phyloP scores from a whole-genome alignment of 1,140 invertebrate species.

The Macrobrachium nipponense region DNA sequence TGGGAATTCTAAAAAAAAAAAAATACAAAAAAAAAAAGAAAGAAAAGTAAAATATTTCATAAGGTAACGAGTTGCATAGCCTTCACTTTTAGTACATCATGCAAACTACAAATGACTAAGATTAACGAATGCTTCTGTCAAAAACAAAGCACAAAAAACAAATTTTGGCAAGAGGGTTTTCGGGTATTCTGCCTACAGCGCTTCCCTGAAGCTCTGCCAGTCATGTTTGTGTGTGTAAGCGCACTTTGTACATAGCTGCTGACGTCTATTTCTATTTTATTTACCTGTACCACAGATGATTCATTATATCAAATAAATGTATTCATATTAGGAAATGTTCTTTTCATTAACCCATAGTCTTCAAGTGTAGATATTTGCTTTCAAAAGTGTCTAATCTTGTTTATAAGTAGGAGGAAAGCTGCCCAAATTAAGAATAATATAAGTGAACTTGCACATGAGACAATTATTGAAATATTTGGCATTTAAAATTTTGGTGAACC shows the following conservation, averaged over 20 bases:
- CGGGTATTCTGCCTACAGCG: neutral
- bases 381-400: neutral
- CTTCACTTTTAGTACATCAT: too few relatives aligned
- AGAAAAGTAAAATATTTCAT: too few relatives aligned
- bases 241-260: conserved; percentile 56
- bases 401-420: too few relatives aligned
- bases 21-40: too few relatives aligned
- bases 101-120: too few relatives aligned
- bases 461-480: too few relatives aligned
- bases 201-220: conserved; percentile 21
- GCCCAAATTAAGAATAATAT: too few relatives aligned
- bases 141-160: neutral
- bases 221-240: conserved; percentile 38
- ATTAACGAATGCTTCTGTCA: too few relatives aligned
- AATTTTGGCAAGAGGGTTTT: neutral
- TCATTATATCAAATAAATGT: conserved; percentile 61
- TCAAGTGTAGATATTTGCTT: neutral
- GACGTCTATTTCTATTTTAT: conserved; percentile 59
- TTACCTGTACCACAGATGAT: conserved; percentile 59
- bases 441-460: too few relatives aligned
- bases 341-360: neutral
- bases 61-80: too few relatives aligned
- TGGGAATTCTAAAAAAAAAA: too few relatives aligned
- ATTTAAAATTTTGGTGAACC: too few relatives aligned
- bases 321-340: conserved; percentile 44